Conservation (phyloP, 2,113 vertebrate genomes). For the Hymenochirus boettgeri region DNA sequence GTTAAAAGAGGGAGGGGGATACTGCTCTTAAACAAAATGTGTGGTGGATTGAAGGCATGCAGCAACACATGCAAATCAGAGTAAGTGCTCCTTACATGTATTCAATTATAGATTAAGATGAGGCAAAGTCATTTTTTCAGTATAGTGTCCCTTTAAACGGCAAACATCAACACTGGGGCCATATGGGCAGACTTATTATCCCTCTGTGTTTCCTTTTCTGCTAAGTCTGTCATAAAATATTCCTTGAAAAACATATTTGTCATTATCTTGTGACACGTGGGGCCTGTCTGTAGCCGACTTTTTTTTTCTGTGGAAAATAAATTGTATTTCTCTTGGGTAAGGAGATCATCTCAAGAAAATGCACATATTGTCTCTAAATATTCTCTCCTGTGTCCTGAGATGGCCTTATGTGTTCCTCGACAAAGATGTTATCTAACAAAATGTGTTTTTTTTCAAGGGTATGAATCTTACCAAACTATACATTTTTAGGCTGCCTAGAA, state of each 20-base stretch:
- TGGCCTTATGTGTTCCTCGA: conserved; percentile 25
- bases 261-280: conserved; percentile 25
- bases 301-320: conserved; percentile 17
- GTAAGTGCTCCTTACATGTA: too few species aligned
- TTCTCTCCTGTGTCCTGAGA: conserved; percentile 26
- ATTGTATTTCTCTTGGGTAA: conserved; percentile 20
- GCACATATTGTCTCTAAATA: conserved; percentile 6
- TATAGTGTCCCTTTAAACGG: too few species aligned
- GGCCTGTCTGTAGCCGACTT: conserved; percentile 24
- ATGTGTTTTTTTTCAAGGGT: too few species aligned
- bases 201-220: conserved; percentile 20
- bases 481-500: too few species aligned
- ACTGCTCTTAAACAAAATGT: too few species aligned
- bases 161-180: conserved; percentile 28
- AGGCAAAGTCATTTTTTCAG: too few species aligned
- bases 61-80: too few species aligned
- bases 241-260: conserved; percentile 37
- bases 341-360: conserved; percentile 21
- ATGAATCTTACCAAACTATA: too few species aligned
- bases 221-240: conserved; percentile 28
- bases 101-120: too few species aligned
- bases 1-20: too few species aligned
- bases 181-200: conserved; percentile 22
- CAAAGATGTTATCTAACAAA: conserved; percentile 22
- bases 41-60: too few species aligned